A percentile compares a stretch with the other conserved stretches of the same genome.
Evolutionary conservation across 2,797 vertebrate genomes (phyloP).

Genomic region (Coranthus polyacanthus): DNA sequence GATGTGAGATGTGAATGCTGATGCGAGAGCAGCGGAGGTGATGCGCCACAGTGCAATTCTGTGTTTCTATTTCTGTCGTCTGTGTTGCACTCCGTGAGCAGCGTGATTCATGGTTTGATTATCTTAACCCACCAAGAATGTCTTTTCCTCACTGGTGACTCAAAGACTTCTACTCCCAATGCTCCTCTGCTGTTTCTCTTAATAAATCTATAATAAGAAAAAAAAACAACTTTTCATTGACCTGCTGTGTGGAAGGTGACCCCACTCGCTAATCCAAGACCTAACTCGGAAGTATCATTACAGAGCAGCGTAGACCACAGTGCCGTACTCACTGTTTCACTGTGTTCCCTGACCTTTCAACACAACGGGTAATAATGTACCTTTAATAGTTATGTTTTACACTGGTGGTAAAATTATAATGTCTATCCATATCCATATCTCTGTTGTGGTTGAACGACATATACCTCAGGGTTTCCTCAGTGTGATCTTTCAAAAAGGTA

Average conservation of each 20-base stretch:
- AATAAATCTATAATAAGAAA: constrained; percentile 51
- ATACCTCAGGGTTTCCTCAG: constrained; percentile 34
- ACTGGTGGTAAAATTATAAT: constrained; percentile 38
- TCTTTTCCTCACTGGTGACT: constrained; percentile 24
- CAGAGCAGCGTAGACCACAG: constrained; percentile 27
- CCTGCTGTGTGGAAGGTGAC: constrained; percentile 65
- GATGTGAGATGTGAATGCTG: constrained; percentile 67
- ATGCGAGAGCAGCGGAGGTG: constrained; percentile 58
- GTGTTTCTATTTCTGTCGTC: constrained; percentile 63
- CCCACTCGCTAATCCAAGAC: constrained; percentile 38
- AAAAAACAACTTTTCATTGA: constrained; percentile 43
- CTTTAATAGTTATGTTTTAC: constrained; percentile 49
- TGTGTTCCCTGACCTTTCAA: constrained; percentile 59
- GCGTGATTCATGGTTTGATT: constrained; percentile 72
- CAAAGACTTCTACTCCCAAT: constrained; percentile 26
- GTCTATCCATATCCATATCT: constrained; percentile 43
- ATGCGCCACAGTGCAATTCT: constrained; percentile 45
- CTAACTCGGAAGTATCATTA: constrained; percentile 65
- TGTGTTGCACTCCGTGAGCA: constrained; percentile 30
- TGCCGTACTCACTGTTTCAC: constrained; percentile 40
- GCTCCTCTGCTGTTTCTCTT: constrained; percentile 17
- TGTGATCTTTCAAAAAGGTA: constrained; percentile 46
- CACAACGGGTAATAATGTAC: constrained; percentile 41
- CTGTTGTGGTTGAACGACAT: constrained; percentile 51
- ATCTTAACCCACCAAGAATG: constrained; percentile 45